phyloP scores from a whole-genome alignment of 2,113 vertebrate genomes.

The Phodopus roborovskii region DNA sequence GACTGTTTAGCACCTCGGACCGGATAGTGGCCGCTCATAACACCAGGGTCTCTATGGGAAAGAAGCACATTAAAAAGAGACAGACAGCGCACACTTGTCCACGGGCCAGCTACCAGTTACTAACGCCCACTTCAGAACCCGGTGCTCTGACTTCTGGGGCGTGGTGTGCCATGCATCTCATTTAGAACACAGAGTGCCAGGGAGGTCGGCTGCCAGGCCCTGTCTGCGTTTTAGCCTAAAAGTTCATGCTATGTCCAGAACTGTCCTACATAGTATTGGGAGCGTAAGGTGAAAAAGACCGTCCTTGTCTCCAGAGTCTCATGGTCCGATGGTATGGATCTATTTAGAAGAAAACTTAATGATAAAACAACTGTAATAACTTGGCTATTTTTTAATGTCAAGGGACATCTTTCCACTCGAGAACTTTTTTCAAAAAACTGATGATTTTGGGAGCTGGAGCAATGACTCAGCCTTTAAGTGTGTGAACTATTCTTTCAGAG shows the following conservation, averaged over 20 bases:
- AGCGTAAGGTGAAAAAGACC: conserved; percentile 19
- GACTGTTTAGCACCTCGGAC: not conserved
- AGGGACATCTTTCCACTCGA: not conserved
- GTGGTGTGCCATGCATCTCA: not conserved
- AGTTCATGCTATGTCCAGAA: not conserved
- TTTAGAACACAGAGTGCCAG: not conserved
- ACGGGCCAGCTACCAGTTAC: not conserved
- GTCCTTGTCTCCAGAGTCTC: not conserved
- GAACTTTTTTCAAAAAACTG: not conserved
- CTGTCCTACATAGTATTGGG: not conserved
- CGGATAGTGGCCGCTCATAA: not conserved
- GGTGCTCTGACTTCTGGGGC: not conserved
- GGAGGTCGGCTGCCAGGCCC: not conserved
- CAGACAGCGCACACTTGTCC: not conserved
- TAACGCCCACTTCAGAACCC: not conserved
- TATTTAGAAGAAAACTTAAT: not conserved
- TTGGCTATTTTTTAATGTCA: not conserved
- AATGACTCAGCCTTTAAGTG: not conserved
- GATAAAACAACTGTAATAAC: not conserved
- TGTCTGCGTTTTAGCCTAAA: not conserved
- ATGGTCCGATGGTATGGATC: not conserved
- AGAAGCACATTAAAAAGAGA: not conserved
- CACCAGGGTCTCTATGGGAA: not conserved
- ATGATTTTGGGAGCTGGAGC: not conserved
- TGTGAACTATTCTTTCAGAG: not conserved